Evolutionary conservation across 1,140 invertebrate species (phyloP), one percentile per base, ranked within the genome.

Genomic region (Periplaneta americana): DNA sequence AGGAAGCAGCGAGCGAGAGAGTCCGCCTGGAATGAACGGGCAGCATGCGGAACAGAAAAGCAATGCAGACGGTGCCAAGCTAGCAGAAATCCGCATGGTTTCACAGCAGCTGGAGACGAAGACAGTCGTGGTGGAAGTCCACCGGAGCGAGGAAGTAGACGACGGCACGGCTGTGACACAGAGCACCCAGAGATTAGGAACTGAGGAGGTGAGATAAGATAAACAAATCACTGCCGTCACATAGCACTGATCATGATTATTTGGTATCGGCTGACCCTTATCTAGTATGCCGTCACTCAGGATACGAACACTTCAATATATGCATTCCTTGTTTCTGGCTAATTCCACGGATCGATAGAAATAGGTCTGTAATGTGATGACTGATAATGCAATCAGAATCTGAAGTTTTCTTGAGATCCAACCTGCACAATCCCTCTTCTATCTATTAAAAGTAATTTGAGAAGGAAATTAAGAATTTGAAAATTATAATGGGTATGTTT

Each of bases 101-200:
- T 86, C 84, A 34, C 83, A 85, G 48, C 84, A 85, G 79, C 88
- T 86, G 74, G 90, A 92, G 36, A 91, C 90, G 34, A 91, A 91
- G 85, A 92, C 91, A 0, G 90, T 92, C 79, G 88, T 92, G 66
- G 92, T 92, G 18, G 92, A 93, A 86, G 91, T 93, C 3, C 92
- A 92, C 83, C 86, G 89, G 83, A 88, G 85, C 82, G 86, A 88
- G 79, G 82, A 84, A 37, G 85, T 86, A 28, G 84, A 85, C 36
- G 82, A 74, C 28, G 76, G 15, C 17, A 34, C 31, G 57, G 79
- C 34, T n/a, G 34, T 11, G 22, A 9, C 32, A 22, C 18, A 36
- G 15, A 75, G 28, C 36, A 32, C 35, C 0, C n/a, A 79, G 32
- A 34, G 48, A 66, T 66, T 66, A n/a, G 13, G 22, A 28, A n/a